Evolutionary conservation across 2,888 invertebrate genomes (phyloP).

Genomic region (Argyresthia albistria): DNA sequence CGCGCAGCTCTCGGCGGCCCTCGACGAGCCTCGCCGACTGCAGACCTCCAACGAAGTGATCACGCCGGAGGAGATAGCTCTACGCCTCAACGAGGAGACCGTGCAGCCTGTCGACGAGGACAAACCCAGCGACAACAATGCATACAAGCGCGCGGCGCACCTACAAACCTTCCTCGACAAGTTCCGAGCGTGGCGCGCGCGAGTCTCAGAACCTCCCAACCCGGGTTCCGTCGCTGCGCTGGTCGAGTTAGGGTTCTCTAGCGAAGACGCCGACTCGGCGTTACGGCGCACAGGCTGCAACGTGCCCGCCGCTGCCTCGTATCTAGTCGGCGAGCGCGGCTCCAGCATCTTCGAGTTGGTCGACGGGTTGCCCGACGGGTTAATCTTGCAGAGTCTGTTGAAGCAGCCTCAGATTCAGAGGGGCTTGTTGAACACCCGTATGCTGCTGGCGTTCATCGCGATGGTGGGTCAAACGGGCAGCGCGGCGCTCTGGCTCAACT

Average conservation of each 20-base stretch:
- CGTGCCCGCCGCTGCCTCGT: constrained; percentile 57
- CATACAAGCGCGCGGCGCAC: constrained; percentile 43
- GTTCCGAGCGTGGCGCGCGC: constrained; percentile 46
- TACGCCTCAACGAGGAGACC: constrained; percentile 24
- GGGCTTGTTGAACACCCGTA: constrained; percentile 52
- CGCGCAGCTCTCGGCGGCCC: constrained; percentile 44
- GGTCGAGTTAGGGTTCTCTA: constrained; percentile 44
- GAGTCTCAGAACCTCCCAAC: constrained; percentile 41
- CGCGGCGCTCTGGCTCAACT: constrained; percentile 55
- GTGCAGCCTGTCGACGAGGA: constrained; percentile 15
- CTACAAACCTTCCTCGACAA: constrained; percentile 50
- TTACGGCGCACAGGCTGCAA: constrained; percentile 47
- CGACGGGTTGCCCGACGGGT: constrained; percentile 50
- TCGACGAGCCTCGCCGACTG: constrained; percentile 38
- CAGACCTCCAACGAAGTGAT: constrained; percentile 41
- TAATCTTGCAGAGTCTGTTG: constrained; percentile 45
- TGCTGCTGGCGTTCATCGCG: constrained; percentile 58
- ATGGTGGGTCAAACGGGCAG: constrained; percentile 60
- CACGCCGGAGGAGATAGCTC: constrained; percentile 53
- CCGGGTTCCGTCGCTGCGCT: constrained; percentile 38
- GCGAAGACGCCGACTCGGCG: constrained; percentile 44
- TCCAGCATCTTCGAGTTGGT: constrained; percentile 56
- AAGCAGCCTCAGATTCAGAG: constrained; percentile 60
- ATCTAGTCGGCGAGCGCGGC: constrained; percentile 54
- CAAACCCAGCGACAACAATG: constrained; percentile 14